Evolutionary conservation across 2,113 vertebrate genomes (phyloP).

Genomic region (Probosciger aterrimus): DNA sequence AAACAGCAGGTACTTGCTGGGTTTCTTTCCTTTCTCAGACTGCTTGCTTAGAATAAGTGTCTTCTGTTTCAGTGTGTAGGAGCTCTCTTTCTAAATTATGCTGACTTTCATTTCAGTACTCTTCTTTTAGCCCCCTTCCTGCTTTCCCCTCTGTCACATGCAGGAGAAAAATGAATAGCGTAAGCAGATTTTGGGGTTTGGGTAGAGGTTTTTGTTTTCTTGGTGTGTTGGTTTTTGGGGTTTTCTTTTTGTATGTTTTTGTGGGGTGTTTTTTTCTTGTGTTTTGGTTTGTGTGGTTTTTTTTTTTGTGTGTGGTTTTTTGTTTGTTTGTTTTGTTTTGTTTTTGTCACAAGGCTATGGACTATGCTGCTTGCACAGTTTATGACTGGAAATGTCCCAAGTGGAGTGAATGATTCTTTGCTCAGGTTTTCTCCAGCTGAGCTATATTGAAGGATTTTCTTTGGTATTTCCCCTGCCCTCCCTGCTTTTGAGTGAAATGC

Average conservation of each 20-base stretch:
- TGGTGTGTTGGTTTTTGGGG: not conserved
- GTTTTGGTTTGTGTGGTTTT: not conserved
- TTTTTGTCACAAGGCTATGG: too few relatives aligned
- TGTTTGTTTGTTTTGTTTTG: not conserved
- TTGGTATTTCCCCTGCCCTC: not conserved
- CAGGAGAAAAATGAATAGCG: not conserved
- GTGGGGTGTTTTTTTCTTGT: not conserved
- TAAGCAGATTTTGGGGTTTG: not conserved
- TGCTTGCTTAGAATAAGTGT: not conserved
- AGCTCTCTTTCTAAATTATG: not conserved
- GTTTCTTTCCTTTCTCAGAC: not conserved
- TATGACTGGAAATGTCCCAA: not conserved
- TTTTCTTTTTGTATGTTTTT: not conserved
- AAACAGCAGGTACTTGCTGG: conserved; percentile 87
- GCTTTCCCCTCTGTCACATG: not conserved
- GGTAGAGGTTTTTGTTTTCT: not conserved
- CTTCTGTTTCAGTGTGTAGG: not conserved
- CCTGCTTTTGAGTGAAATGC: not conserved
- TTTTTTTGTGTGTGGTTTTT: not conserved
- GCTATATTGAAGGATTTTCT: not conserved
- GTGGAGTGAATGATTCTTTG: not conserved
- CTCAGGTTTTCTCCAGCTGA: not conserved
- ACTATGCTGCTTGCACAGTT: not conserved
- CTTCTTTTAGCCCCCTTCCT: not conserved
- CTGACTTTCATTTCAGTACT: not conserved